Conservation (phyloP, 2,797 vertebrate species). For the Brachymystax lenok region DNA sequence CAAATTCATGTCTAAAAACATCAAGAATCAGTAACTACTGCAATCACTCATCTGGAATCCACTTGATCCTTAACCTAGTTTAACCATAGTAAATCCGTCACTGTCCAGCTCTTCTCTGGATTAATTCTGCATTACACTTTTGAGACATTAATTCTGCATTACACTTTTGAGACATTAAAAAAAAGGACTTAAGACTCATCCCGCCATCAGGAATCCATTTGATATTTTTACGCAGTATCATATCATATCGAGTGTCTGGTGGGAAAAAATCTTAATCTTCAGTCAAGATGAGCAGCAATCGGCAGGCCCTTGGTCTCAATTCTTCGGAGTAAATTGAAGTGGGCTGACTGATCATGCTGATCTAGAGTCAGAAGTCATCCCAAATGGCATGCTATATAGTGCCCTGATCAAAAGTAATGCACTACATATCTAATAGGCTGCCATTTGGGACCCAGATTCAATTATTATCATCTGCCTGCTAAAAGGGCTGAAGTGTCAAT, state of each 20-base stretch:
- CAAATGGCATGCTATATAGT: neutral
- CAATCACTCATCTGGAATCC: neutral
- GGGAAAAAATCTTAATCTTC: constrained; percentile 36
- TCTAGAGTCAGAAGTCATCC: constrained; percentile 29
- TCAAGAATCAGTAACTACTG: neutral
- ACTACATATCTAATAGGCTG: neutral
- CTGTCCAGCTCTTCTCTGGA: constrained; percentile 20
- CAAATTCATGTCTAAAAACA: neutral
- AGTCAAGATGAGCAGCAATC: constrained; percentile 41
- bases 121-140: constrained; percentile 30
- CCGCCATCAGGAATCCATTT: constrained; percentile 18
- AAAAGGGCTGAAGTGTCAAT: constrained; percentile 42
- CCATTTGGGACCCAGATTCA: neutral
- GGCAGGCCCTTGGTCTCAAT: constrained; percentile 14
- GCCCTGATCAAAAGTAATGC: neutral
- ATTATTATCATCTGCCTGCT: constrained; percentile 42
- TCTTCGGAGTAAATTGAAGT: constrained; percentile 29
- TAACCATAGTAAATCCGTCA: constrained; percentile 21
- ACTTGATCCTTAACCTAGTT: constrained; percentile 7
- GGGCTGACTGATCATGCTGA: constrained; percentile 47
- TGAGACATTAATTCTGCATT: constrained; percentile 29
- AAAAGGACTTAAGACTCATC: constrained; percentile 24
- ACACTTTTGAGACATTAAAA: constrained; percentile 33
- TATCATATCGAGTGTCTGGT: constrained; percentile 18
- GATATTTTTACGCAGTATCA: constrained; percentile 18